phyloP scores from a whole-genome alignment of 2,113 vertebrate genomes.

The Lepisosteus oculatus region DNA sequence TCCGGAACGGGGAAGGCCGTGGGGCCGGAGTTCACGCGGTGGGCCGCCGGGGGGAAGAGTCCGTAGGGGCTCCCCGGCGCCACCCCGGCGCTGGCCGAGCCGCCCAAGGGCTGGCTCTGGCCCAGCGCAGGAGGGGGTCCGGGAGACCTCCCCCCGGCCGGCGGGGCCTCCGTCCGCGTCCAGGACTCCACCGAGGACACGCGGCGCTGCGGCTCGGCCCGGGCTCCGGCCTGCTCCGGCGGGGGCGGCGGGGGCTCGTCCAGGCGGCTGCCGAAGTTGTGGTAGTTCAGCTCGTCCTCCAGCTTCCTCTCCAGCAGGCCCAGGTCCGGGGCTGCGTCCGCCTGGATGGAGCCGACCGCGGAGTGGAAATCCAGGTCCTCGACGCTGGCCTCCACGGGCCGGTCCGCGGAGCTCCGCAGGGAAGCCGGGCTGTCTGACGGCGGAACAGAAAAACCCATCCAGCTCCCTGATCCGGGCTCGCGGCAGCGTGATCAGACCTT shows the following conservation, averaged over 20 bases:
- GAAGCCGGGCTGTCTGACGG: constrained; percentile 73
- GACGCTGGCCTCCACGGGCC: constrained; percentile 71
- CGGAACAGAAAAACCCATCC: constrained; percentile 2
- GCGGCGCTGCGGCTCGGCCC: constrained; percentile 40
- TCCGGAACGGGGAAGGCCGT: too few species aligned
- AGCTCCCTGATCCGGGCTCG: too few species aligned
- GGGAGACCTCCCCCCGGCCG: too few species aligned
- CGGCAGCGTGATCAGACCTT: too few species aligned
- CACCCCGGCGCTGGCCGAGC: too few species aligned
- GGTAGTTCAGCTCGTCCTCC: constrained; percentile 78
- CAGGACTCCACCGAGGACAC: constrained; percentile 49
- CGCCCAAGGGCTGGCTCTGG: too few species aligned
- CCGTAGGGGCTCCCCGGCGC: too few species aligned
- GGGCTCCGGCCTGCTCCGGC: constrained; percentile 11
- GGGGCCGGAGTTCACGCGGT: too few species aligned
- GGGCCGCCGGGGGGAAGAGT: too few species aligned
- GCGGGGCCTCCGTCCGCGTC: too few species aligned
- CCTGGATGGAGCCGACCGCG: constrained; percentile 29
- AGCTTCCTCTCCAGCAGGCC: constrained; percentile 70
- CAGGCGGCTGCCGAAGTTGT: constrained; percentile 61
- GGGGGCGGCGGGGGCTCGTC: constrained; percentile 31
- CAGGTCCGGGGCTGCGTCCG: constrained; percentile 10
- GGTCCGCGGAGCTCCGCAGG: constrained; percentile 74
- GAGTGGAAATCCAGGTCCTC: constrained; percentile 53
- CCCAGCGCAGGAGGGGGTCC: too few species aligned